These are phyloP conservation scores for Listronotus bonariensis DNA, from an alignment of 1,140 invertebrate genomes.

Conservation along the genomic window DNA sequence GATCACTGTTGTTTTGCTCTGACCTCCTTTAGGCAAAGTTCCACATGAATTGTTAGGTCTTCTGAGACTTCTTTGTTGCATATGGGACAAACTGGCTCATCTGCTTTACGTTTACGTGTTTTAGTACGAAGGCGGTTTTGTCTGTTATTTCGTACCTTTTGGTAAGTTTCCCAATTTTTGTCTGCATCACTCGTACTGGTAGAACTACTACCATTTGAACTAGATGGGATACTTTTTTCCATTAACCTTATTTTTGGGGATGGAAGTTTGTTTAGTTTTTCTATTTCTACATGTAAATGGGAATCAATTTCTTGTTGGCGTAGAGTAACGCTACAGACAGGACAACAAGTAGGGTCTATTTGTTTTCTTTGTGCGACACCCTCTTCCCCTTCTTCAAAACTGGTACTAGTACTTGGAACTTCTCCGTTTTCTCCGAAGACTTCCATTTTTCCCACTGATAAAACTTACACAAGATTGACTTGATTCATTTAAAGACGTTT, in stretches of 20 bases:
- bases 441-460: constrained; percentile 37
- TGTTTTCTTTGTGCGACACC: constrained; percentile 55
- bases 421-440: constrained; percentile 14
- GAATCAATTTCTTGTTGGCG: constrained; percentile 73
- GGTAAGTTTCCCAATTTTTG: constrained; percentile 76
- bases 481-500: constrained; percentile 14
- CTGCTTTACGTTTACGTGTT: constrained; percentile 64
- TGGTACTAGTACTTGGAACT: constrained; percentile 41
- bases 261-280: constrained; percentile 69
- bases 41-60: constrained; percentile 78
- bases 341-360: constrained; percentile 72
- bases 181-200: constrained; percentile 63
- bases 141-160: constrained; percentile 74
- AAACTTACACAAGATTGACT: constrained; percentile 11
- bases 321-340: constrained; percentile 78
- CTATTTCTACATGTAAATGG: constrained; percentile 76
- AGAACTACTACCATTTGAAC: constrained; percentile 59
- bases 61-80: constrained; percentile 72
- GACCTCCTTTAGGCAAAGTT: constrained; percentile 68
- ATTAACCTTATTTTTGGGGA: constrained; percentile 43
- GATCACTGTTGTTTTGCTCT: constrained; percentile 62
- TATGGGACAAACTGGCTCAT: constrained; percentile 71
- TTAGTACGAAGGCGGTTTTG: constrained; percentile 60
- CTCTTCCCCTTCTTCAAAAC: constrained; percentile 50
- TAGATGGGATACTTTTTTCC: constrained; percentile 56